Evolutionary conservation across 2,797 vertebrate species (phyloP).

Genomic region (Tolypeutes matacus): DNA sequence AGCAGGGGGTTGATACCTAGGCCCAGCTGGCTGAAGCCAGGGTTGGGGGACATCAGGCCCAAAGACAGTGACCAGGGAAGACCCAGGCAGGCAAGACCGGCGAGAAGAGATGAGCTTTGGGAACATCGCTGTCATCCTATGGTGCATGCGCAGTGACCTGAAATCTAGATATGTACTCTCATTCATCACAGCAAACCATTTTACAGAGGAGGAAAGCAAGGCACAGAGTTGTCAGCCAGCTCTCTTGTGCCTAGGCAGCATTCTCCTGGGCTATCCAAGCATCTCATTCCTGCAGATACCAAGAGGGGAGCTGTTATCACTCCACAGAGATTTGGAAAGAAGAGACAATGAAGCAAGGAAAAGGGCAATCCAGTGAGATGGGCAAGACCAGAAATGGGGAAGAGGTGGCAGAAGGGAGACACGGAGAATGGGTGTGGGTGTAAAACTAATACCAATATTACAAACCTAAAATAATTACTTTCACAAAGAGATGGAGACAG

Average conservation of each 20-base stretch:
- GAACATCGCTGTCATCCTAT: neutral
- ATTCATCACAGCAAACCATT: neutral
- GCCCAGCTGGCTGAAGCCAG: neutral
- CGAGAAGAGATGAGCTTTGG: neutral
- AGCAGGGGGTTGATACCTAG: neutral
- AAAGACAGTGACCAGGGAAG: neutral
- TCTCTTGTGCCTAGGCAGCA: neutral
- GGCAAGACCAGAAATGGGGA: neutral
- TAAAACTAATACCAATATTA: neutral
- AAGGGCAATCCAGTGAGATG: neutral
- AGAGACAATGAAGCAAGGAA: neutral
- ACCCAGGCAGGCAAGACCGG: too few species aligned
- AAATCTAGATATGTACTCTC: neutral
- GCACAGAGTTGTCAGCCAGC: neutral
- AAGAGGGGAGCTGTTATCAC: neutral
- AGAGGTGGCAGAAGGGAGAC: neutral
- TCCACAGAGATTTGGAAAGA: neutral
- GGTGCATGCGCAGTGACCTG: neutral
- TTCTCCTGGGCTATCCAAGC: neutral
- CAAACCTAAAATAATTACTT: neutral
- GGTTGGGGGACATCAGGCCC: neutral
- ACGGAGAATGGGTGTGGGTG: neutral
- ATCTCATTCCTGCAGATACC: neutral
- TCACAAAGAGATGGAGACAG: neutral
- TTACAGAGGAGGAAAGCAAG: neutral